Evolutionary conservation across 2,888 invertebrate species (phyloP), one percentile per base, ranked within the genome.

Genomic region (Polyploca ridens): DNA sequence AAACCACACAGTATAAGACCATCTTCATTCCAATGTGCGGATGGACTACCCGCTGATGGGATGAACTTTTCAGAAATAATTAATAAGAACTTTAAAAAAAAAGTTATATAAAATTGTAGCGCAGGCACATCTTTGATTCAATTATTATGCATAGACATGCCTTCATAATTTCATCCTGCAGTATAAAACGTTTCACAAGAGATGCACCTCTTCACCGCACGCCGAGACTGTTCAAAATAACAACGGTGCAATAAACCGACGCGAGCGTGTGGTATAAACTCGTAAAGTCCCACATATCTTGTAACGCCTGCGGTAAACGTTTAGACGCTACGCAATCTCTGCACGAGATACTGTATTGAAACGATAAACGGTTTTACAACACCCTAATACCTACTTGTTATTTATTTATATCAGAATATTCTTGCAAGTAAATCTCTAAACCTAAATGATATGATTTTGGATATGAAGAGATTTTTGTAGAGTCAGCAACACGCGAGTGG

Each of bases 251-350:
- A 54, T 54, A 54, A 54, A 54, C 10, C 54, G 5, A 54, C 10
- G 4, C 19, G 19, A 54, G 19, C 49, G 49, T 49, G 49, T 49
- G 49, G 7, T 54, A 54, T 16, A 19, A 54, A 54, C 54, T 54
- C 16, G 8, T 54, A 19, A 54, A 54, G 54, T 19, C 19, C 54
- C 19, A 54, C 54, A 54, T 10, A 8, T 54, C 19, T 54, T 54
- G 54, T 54, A 54, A 54, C 54, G 19, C 16, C 54, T 54, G 54
- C 54, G 19, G 49, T 49, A 16, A 54, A 54, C 54, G 54, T 54
- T 54, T 19, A 19, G 3, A 54, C 16, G 7, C 19, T 19, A 10
- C 19, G 54, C 54, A 54, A 54, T 54, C 54, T 54, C 19, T 46
- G 46, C 46, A 54, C 54, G 54, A 54, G 54, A 54, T 54, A 8